These are phyloP conservation scores for Syngnathus floridae DNA, from an alignment of 2,113 vertebrate genomes.

Conservation along the genomic window DNA sequence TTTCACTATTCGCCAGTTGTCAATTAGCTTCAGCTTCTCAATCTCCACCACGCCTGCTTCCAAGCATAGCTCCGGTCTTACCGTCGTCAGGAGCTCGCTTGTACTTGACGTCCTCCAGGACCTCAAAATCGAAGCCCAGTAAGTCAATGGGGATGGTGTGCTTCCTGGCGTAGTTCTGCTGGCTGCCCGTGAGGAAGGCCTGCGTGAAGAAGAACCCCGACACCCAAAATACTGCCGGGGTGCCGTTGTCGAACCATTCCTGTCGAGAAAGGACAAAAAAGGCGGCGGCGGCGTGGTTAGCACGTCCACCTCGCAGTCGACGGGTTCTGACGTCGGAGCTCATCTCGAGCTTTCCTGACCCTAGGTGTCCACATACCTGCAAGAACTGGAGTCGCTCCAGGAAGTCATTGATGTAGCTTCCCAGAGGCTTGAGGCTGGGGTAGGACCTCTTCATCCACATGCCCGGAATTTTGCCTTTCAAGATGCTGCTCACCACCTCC, in stretches of 20 bases:
- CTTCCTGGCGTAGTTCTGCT: constrained; percentile 87
- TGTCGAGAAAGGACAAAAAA: constrained; percentile 27
- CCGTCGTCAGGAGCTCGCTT: constrained; percentile 75
- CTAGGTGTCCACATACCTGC: constrained; percentile 61
- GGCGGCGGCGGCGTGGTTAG: no score
- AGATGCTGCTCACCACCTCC: constrained; percentile 80
- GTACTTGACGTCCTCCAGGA: constrained; percentile 79
- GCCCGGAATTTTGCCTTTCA: constrained; percentile 78
- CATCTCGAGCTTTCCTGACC: no score
- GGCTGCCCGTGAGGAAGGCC: constrained; percentile 84
- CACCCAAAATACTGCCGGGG: constrained; percentile 80
- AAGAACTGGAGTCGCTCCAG: constrained; percentile 78
- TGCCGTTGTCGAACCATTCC: constrained; percentile 78
- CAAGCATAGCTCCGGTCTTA: constrained; percentile 35
- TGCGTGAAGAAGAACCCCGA: constrained; percentile 93
- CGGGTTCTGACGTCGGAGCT: no score
- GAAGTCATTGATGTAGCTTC: constrained; percentile 83
- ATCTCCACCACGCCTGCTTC: neutral
- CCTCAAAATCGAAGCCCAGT: constrained; percentile 83
- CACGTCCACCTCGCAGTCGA: no score
- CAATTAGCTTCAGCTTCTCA: constrained; percentile 28
- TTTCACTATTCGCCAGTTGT: constrained; percentile 14
- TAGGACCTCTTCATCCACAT: constrained; percentile 87
- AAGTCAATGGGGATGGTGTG: constrained; percentile 82
- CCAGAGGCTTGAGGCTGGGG: constrained; percentile 84